Percentiles rank a stretch among this genome's conserved stretches.
Conservation (phyloP, 2,797 vertebrate species). For the Lagocephalus sceleratus region DNA sequence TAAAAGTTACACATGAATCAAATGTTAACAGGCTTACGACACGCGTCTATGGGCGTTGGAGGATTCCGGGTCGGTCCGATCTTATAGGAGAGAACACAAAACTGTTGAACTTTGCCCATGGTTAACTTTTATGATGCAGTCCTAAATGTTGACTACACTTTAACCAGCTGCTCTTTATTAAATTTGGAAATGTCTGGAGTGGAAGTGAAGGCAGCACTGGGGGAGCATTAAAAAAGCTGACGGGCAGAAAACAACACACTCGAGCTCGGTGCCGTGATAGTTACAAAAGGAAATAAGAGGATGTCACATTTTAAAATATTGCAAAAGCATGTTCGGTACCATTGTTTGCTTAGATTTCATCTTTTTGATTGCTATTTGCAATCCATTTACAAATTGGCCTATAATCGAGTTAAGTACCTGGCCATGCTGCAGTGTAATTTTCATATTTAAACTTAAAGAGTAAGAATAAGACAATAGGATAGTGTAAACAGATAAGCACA, state of each 20-base stretch:
- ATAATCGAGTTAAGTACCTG: no score
- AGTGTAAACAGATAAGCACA: no score
- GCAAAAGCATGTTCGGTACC: no score
- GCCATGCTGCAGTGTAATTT: no score
- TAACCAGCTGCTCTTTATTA: slow-evolving; percentile 27
- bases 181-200: slow-evolving; percentile 24
- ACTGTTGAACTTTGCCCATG: slow-evolving; percentile 30
- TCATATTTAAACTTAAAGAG: no score
- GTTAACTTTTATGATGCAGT: slow-evolving; percentile 33
- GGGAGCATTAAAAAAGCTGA: slow-evolving; percentile 17
- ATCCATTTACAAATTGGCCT: no score
- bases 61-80: slow-evolving; percentile 20
- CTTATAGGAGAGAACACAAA: slow-evolving; percentile 29
- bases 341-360: no score
- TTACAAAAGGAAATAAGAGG: no score
- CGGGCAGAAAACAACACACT: slow-evolving; percentile 14
- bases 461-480: no score
- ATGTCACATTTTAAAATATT: no score
- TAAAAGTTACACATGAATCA: slow-evolving; percentile 54
- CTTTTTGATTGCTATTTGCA: no score
- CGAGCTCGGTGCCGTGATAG: slow-evolving; percentile 1
- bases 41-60: slow-evolving; percentile 24
- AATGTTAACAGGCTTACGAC: slow-evolving; percentile 46
- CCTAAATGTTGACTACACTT: slow-evolving; percentile 41
- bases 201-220: slow-evolving; percentile 12